Evolutionary conservation across 2,888 invertebrate species (phyloP).

Genomic region (Volucella zonaria): DNA sequence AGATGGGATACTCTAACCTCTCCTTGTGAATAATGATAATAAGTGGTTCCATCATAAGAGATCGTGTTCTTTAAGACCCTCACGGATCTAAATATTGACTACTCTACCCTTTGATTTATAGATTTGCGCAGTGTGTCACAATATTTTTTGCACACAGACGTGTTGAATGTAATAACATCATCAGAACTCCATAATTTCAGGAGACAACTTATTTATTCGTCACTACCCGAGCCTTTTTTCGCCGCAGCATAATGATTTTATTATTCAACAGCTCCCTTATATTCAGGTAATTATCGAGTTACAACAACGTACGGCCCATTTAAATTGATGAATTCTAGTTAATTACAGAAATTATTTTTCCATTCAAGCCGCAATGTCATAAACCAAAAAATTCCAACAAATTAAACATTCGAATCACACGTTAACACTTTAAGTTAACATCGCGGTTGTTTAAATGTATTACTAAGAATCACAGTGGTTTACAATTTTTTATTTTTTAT

Average conservation of each 20-base stretch:
- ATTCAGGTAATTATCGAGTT: slow-evolving; percentile 15
- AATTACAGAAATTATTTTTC: slow-evolving; percentile 21
- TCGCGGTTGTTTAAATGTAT: not conserved
- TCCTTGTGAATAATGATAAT: too few species aligned
- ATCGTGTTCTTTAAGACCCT: too few species aligned
- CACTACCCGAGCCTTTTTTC: too few species aligned
- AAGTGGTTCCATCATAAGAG: too few species aligned
- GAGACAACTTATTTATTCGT: too few species aligned
- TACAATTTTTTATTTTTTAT: slow-evolving; percentile 14
- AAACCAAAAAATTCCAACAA: slow-evolving; percentile 17
- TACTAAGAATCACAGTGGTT: slow-evolving; percentile 30
- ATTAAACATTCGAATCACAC: slow-evolving; percentile 35
- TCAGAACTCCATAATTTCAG: too few species aligned
- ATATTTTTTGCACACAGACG: too few species aligned
- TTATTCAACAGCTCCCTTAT: slow-evolving; percentile 23
- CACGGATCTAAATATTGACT: too few species aligned
- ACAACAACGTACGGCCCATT: slow-evolving; percentile 16
- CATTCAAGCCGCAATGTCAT: not conserved
- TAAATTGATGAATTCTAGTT: slow-evolving; percentile 35
- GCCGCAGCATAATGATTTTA: not conserved
- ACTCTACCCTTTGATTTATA: too few species aligned
- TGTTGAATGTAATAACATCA: too few species aligned
- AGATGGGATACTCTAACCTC: too few species aligned
- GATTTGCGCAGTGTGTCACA: too few species aligned
- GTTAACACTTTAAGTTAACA: slow-evolving; percentile 21